These are phyloP conservation scores for Ceratosolen solmsi DNA, from an alignment of 1,140 invertebrate species.

Conservation along the genomic window DNA sequence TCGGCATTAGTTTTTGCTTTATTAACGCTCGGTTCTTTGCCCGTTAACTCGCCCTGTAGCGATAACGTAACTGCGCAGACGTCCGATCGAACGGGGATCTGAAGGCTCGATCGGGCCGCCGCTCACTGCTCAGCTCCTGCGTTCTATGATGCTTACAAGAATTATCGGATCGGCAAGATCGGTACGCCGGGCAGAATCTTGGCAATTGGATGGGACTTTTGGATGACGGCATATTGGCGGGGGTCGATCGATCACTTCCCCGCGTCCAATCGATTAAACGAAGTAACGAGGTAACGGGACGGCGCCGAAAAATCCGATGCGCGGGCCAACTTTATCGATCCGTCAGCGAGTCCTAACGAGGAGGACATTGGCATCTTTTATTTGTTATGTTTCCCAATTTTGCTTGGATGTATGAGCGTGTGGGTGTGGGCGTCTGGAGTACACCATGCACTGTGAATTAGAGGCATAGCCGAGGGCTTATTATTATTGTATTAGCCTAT, in stretches of 20 bases:
- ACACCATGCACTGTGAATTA: not conserved
- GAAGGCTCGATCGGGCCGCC: too few relatives aligned
- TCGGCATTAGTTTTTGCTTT: too few relatives aligned
- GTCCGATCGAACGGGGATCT: too few relatives aligned
- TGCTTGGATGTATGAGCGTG: not conserved
- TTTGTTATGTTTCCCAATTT: slow-evolving; percentile 57
- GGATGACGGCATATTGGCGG: too few relatives aligned
- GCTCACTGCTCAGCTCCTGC: too few relatives aligned
- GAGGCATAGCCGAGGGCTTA: slow-evolving; percentile 18
- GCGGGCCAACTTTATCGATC: not conserved
- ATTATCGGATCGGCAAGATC: too few relatives aligned
- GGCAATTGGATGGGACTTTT: too few relatives aligned
- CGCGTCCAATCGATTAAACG: not conserved
- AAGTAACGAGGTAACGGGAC: not conserved
- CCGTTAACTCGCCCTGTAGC: too few relatives aligned
- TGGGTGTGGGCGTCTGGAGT: not conserved
- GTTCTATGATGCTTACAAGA: too few relatives aligned
- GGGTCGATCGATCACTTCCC: not conserved
- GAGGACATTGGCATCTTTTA: slow-evolving; percentile 55
- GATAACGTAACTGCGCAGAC: too few relatives aligned
- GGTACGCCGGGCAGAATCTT: too few relatives aligned
- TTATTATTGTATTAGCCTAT: not conserved
- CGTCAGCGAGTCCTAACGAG: slow-evolving; percentile 39
- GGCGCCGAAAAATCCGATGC: not conserved
- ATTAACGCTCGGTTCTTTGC: too few relatives aligned